A percentile compares a stretch with the other conserved stretches of the same genome.
Conservation (phyloP, 2,113 vertebrate species). For the Cephalopterus ornatus region DNA sequence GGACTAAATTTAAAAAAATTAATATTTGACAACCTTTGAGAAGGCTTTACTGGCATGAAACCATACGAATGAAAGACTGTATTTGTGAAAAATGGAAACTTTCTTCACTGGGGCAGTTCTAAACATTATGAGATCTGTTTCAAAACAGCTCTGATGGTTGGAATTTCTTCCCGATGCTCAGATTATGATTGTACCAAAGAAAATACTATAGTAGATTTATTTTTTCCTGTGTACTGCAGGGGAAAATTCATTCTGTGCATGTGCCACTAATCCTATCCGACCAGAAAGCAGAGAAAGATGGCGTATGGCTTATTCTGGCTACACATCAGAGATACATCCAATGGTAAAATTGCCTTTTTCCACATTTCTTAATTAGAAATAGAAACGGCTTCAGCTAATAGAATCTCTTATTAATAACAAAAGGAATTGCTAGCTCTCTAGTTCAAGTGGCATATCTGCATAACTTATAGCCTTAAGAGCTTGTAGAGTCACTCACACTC, state of each 20-base stretch:
- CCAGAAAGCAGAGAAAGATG: conserved; percentile 47
- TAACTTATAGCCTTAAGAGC: conserved; percentile 83
- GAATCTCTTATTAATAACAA: conserved; percentile 82
- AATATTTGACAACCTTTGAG: conserved; percentile 85
- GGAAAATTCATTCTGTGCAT: conserved; percentile 66
- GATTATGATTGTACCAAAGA: neutral
- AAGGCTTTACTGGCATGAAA: conserved; percentile 72
- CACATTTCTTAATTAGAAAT: conserved; percentile 83
- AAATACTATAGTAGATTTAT: neutral
- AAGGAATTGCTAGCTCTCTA: conserved; percentile 74
- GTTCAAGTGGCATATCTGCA: conserved; percentile 83
- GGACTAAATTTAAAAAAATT: conserved; percentile 84
- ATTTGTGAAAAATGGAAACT: conserved; percentile 74
- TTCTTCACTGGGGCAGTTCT: conserved; percentile 59
- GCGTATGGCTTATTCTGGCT: conserved; percentile 56
- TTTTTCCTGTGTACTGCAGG: conserved; percentile 5
- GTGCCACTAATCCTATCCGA: conserved; percentile 63
- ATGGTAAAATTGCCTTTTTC: conserved; percentile 72
- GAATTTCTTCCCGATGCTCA: conserved; percentile 32
- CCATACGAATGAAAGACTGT: conserved; percentile 62
- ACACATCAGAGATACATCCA: conserved; percentile 57
- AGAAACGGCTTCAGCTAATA: conserved; percentile 73
- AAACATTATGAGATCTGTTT: conserved; percentile 51
- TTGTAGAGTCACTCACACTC: conserved; percentile 73
- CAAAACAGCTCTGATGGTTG: conserved; percentile 52